Percentiles rank a stretch among this genome's conserved stretches.
Evolutionary conservation across 2,113 vertebrate genomes (phyloP).

Genomic region (Onychorhynchus coronatus): DNA sequence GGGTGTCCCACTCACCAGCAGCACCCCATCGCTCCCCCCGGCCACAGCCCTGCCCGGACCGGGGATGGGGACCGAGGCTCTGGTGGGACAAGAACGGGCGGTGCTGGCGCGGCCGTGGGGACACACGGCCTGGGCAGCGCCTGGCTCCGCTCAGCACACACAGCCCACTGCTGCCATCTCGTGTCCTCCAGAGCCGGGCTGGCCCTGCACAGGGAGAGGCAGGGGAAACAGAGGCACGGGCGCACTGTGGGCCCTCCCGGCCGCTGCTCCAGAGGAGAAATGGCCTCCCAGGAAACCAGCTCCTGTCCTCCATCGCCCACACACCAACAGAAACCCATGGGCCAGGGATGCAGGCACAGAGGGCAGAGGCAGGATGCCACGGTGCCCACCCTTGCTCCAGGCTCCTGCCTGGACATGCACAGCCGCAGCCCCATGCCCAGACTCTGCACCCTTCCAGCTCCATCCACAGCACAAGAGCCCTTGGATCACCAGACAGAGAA

Average conservation of each 20-base stretch:
- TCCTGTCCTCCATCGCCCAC: accelerated
- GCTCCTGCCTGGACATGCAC: background rate
- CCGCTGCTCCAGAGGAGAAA: background rate
- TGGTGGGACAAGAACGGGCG: background rate
- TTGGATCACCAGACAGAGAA: background rate
- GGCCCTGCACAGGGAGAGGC: background rate
- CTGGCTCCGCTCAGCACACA: accelerated
- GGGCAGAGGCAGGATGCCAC: background rate
- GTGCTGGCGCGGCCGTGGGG: background rate
- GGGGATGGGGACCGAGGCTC: background rate
- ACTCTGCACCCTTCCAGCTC: background rate
- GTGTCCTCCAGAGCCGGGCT: background rate
- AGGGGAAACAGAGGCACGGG: background rate
- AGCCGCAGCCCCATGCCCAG: accelerated
- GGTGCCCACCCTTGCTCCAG: accelerated
- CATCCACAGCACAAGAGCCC: background rate
- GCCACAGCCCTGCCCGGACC: no score
- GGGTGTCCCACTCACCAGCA: background rate
- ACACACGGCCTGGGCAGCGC: accelerated
- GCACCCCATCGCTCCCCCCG: background rate
- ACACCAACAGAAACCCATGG: accelerated
- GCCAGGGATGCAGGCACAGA: accelerated
- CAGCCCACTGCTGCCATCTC: constrained; percentile 47
- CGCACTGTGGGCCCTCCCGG: accelerated
- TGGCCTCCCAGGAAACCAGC: background rate